A percentile compares a stretch with the other conserved stretches of the same genome.
Conservation (phyloP, 2,113 vertebrate genomes). For the Accipiter cooperii region DNA sequence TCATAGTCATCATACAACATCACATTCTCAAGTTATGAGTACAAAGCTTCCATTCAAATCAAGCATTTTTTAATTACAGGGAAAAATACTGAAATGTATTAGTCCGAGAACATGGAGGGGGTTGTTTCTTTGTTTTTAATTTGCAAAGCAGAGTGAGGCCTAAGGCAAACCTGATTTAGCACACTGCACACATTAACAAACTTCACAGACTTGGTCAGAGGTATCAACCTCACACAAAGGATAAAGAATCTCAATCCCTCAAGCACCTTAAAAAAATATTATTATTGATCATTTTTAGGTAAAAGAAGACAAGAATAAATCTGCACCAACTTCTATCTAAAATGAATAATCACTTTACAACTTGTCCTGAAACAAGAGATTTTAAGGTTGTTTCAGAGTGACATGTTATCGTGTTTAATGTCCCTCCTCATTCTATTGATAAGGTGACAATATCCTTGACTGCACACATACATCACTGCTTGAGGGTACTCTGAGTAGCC, state of each 20-base stretch:
- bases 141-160: not conserved
- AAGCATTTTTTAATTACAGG: not conserved
- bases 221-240: not conserved
- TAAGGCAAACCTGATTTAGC: not conserved
- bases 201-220: not conserved
- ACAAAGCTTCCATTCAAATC: not conserved
- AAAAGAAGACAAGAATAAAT: conserved; percentile 17
- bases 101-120: not conserved
- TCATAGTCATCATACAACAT: not conserved
- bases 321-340: not conserved
- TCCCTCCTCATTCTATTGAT: not conserved
- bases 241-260: not conserved
- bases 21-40: not conserved
- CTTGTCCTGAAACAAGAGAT: not conserved
- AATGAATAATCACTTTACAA: not conserved
- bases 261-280: not conserved
- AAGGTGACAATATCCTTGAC: not conserved
- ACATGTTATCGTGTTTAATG: not conserved
- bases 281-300: not conserved
- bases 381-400: not conserved
- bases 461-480: not conserved
- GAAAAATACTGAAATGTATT: not conserved
- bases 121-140: not conserved
- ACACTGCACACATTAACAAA: not conserved
- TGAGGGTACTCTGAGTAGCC: not conserved